Evolutionary conservation across 2,113 vertebrate genomes (phyloP), one percentile per base, ranked within the genome.

Genomic region (Empidonax alnorum): DNA sequence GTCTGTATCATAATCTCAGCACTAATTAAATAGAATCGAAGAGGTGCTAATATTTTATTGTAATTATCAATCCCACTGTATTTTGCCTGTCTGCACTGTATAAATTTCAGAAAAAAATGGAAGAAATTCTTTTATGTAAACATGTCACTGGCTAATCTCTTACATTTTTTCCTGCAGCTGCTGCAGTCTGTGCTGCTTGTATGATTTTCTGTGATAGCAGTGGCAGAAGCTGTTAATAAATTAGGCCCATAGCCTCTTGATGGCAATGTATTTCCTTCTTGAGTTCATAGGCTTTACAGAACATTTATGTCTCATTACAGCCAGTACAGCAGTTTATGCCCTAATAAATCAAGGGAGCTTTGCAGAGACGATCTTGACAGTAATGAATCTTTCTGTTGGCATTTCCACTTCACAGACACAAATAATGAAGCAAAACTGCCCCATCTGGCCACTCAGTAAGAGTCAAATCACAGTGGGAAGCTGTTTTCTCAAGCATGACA

Each of bases 311-410:
- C 97, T 98, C 97, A 97, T 98, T 98, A 98, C 93, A 95, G 97
- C 97, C 97, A 46, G 74, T 97, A 97, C 96, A 98, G 97, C 97
- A 97, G 95, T 98, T 98, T 98, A 97, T 97, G 96, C 98, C 97
- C 97, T 98, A 98, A 98, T 98, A 98, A 98, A 98, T 98, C 98
- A 98, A 96, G 81, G 88, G 84, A 91, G 97, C 97, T 97, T 98
- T 98, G 92, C 95, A 82, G 96, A 97, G 97, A 98, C 94, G 96
- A 96, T 97, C 97, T 96, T 96, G 95, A 95, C 97, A 80, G 71
- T 97, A 98, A 98, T 98, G 97, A 98, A 98, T 98, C 98, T 98
- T 97, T 98, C 97, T 97, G 96, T 96, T 98, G 98, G 97, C 98
- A 95, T 98, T 98, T 98, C 97, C 97, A 98, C 97, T 98, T 98